Evolutionary conservation across 1,140 invertebrate species (phyloP).

Genomic region (Leptopilina clavipes): DNA sequence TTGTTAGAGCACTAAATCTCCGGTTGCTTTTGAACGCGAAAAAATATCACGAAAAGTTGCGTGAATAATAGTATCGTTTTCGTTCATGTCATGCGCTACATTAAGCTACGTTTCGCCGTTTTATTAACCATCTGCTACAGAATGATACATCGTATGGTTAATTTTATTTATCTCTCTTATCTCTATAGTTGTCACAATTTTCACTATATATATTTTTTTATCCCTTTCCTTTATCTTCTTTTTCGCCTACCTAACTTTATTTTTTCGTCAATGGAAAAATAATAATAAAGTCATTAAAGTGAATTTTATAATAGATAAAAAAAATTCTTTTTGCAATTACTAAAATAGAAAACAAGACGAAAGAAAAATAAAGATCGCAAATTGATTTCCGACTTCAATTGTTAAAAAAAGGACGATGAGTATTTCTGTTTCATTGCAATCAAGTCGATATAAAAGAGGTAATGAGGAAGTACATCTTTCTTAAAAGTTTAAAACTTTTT

Average conservation of each 20-base stretch:
- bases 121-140: slow-evolving; percentile 20
- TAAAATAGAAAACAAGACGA: too few species aligned
- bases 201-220: too few species aligned
- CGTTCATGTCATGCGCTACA: slow-evolving; percentile 27
- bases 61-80: slow-evolving; percentile 30
- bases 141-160: neutral
- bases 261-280: too few species aligned
- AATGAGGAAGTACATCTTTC: slow-evolving; percentile 22
- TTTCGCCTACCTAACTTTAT: too few species aligned
- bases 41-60: slow-evolving; percentile 26
- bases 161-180: slow-evolving; percentile 23
- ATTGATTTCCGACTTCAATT: neutral
- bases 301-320: too few species aligned
- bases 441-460: slow-evolving; percentile 11
- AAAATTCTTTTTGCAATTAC: too few species aligned
- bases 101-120: slow-evolving; percentile 5
- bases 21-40: neutral
- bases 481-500: neutral
- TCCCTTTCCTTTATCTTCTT: too few species aligned
- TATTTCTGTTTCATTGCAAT: slow-evolving; percentile 16
- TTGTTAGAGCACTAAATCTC: slow-evolving; percentile 27
- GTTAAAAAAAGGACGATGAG: neutral
- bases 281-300: too few species aligned
- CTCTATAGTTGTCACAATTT: too few species aligned
- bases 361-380: neutral